phyloP scores from a whole-genome alignment of 2,888 invertebrate species.

The Drosophila aldrichi region DNA sequence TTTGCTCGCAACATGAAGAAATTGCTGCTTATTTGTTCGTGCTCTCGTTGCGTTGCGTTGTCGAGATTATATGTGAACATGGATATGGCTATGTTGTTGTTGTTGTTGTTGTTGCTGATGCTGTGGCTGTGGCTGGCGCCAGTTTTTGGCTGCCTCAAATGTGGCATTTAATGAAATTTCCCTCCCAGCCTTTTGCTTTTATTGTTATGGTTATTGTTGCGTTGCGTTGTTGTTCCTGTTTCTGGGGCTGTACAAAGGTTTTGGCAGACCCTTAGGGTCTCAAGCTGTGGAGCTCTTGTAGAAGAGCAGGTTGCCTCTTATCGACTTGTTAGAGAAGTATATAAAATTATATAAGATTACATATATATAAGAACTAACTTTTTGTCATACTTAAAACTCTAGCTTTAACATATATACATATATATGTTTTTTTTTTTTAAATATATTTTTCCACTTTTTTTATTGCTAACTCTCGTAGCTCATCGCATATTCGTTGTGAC shows the following conservation, averaged over 20 bases:
- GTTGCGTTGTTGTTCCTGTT: slow-evolving; percentile 40
- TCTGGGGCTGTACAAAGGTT: slow-evolving; percentile 51
- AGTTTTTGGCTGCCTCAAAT: slow-evolving; percentile 80
- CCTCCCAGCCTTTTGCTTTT: slow-evolving; percentile 32
- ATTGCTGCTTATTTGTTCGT: slow-evolving; percentile 79
- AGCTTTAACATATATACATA: neutral
- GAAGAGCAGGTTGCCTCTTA: slow-evolving; percentile 9
- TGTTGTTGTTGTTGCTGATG: slow-evolving; percentile 21
- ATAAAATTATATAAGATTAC: too few species aligned
- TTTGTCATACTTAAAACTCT: neutral
- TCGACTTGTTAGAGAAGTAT: neutral
- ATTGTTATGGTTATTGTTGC: slow-evolving; percentile 31
- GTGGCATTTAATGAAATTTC: slow-evolving; percentile 82
- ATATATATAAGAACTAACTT: neutral
- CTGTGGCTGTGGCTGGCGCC: slow-evolving; percentile 76
- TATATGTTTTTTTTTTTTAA: neutral
- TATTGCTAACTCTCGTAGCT: slow-evolving; percentile 38
- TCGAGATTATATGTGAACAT: slow-evolving; percentile 70
- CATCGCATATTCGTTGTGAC: slow-evolving; percentile 72
- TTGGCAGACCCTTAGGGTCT: slow-evolving; percentile 63
- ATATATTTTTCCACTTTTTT: neutral
- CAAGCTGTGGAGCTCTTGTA: slow-evolving; percentile 31
- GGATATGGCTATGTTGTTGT: slow-evolving; percentile 37
- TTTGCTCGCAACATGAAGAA: slow-evolving; percentile 78
- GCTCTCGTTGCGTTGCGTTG: slow-evolving; percentile 63